Base-by-base conservation (phyloP, 1,140 invertebrate genomes). In the Drosophila nigrodunni region DNA sequence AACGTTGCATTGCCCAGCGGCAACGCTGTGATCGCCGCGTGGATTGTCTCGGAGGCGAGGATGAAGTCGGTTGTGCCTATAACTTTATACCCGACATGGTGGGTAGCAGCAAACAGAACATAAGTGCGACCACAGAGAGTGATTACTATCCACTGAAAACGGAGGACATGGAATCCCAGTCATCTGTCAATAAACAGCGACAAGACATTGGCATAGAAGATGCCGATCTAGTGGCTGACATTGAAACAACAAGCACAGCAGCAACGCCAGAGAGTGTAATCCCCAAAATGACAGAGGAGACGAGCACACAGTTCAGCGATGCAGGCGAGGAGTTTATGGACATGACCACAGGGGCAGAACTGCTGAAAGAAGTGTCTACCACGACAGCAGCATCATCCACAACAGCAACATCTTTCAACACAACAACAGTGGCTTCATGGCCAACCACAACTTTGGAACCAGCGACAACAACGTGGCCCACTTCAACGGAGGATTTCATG, bases 31-130 rank as follows among this genome's bases (percentile, higher is more conserved):
- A 97, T 83, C 94, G 94, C 80, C 93, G 94, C 50, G 94, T 96
- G 2, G 95, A 97, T 82, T 97, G 97, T 77, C 90, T 97, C 35
- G 93, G 94, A 35, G 96, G 94, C 9, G 96, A 97, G 88, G 97
- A 97, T 93, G 96, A 97, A 93, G 78, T 94, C 0, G 93, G 95
- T 25, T 97, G 96, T 88, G 54, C 67, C 57, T 92, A 92, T 47
- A 92, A 92, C 65, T 92, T 91, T 9, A 88, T 90, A 47, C 82
- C 89, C 3, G 83, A 93, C 60, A 75, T 89, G 76, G 80, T 90
- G 60, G 80, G 80, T 11, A 65, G 73, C 34, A 60, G 69, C 61
- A 41, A 18, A 18, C 30, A 49, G 30, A 78, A 78, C 75, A 4
- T 71, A 0, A 80, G 67, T 54, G 66, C 37, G 13, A 86, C 82